Base-by-base conservation (phyloP, 2,888 invertebrate species). In the Reticulitermes lucifugus region DNA sequence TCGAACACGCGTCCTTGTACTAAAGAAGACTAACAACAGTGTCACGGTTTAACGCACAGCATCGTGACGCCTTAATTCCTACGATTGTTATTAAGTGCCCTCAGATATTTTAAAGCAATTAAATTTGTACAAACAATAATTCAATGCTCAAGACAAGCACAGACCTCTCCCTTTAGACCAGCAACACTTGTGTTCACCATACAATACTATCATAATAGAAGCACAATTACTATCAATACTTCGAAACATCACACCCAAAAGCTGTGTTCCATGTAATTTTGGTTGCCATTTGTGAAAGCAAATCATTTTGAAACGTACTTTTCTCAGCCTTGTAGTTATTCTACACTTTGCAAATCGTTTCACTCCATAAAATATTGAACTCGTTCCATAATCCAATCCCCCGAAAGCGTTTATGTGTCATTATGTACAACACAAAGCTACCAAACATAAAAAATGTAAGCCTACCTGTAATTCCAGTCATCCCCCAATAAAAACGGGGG, bases 331-430 rank as follows among this genome's bases (percentile, higher is more conserved):
- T 55, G 55, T 25, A 25, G n/a, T n/a, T 65, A 5, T 65, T 25
- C 25, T 65, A 65, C 7, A n/a, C 25, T n/a, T n/a, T 65, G n/a
- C 65, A 65, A 4, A 5, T n/a, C 7, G 1, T 65, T n/a, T 65
- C 14, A n/a, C 65, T 6, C 65, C 25, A 22, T 75, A 75, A 41
- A 41, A 75, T 25, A 79, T 51, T 46, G 77, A 77, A 79, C 51
- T 79, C 55, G 25, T 77, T 77, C 43, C n/a, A 77, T 77, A 77
- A 77, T 79, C 55, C 55, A 46, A 25, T 79, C 29, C 55, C 51
- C n/a, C 25, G 46, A 46, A 79, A 29, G 29, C 51, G 55, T 2
- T 46, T 46, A 46, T 79, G 79, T 55, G 55, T 79, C 21, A 79
- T 79, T 79, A 79, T 29, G 25, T 22, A 25, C 51, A 21, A 25